These are phyloP conservation scores for Lophotis ruficrista DNA, from an alignment of 2,113 vertebrate species.

Conservation along the genomic window DNA sequence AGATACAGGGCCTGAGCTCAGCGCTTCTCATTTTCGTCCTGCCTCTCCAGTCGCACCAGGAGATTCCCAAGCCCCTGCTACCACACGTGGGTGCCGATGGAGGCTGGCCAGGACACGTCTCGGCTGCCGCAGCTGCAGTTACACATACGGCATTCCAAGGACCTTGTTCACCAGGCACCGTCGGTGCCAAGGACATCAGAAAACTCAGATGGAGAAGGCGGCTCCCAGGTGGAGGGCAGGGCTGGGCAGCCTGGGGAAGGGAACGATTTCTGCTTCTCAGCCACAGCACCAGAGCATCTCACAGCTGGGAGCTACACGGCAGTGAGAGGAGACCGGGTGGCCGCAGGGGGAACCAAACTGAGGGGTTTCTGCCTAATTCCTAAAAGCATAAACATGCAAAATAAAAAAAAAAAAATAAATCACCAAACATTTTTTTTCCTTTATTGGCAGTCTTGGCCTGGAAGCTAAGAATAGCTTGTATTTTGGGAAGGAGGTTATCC, in stretches of 20 bases:
- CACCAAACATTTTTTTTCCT: neutral
- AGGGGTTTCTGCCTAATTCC: neutral
- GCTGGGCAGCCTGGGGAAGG: neutral
- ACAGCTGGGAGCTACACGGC: fast-evolving
- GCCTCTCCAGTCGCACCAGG: neutral
- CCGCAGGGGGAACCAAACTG: neutral
- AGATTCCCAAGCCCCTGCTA: neutral
- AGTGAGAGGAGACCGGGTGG: neutral
- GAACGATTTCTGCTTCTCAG: neutral
- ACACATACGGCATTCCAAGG: neutral
- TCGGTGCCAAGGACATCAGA: neutral
- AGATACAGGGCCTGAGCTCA: neutral
- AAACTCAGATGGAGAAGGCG: neutral
- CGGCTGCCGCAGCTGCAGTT: neutral
- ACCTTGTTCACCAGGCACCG: neutral
- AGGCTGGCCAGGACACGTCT: neutral
- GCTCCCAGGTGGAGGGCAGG: neutral
- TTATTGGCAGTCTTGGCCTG: neutral
- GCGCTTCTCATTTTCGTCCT: neutral
- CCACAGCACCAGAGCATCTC: neutral
- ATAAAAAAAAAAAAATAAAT: neutral
- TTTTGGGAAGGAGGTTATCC: neutral
- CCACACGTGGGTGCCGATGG: fast-evolving
- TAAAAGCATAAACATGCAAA: neutral
- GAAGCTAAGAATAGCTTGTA: neutral